phyloP scores from a whole-genome alignment of 2,888 invertebrate species.

The Allacma fusca region DNA sequence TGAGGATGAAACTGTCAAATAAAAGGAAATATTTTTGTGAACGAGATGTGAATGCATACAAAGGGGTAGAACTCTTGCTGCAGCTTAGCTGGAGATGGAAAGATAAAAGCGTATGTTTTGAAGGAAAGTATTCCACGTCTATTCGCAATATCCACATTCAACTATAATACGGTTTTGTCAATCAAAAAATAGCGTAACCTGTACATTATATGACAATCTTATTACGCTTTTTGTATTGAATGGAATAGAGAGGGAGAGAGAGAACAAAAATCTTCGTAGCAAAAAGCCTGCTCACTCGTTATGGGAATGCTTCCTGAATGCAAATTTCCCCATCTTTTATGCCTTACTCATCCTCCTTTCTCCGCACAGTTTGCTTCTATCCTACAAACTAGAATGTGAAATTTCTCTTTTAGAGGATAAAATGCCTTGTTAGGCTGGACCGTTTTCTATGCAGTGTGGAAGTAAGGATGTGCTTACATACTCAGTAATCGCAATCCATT shows the following conservation, averaged over 20 bases:
- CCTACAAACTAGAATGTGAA: background rate
- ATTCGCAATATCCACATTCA: background rate
- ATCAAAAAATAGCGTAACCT: constrained; percentile 11
- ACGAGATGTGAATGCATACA: background rate
- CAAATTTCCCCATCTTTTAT: background rate
- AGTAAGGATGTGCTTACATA: too few relatives aligned
- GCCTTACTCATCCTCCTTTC: background rate
- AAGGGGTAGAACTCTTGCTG: background rate
- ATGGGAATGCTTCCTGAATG: constrained; percentile 2
- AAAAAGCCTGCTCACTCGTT: too few relatives aligned
- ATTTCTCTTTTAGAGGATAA: constrained; percentile 3
- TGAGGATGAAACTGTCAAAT: constrained; percentile 16
- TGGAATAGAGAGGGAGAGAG: background rate
- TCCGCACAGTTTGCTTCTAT: background rate
- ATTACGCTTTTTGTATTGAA: background rate
- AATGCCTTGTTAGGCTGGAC: background rate
- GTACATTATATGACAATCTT: constrained; percentile 12
- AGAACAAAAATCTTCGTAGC: background rate
- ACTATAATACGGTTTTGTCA: background rate
- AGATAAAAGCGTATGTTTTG: background rate
- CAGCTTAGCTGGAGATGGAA: background rate
- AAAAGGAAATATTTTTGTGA: constrained; percentile 12
- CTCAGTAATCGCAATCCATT: too few relatives aligned
- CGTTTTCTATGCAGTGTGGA: background rate
- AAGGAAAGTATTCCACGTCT: background rate